Percentiles rank a stretch among this genome's conserved stretches.
phyloP scores from a whole-genome alignment of 2,797 vertebrate genomes.

The Dipus sagitta region DNA sequence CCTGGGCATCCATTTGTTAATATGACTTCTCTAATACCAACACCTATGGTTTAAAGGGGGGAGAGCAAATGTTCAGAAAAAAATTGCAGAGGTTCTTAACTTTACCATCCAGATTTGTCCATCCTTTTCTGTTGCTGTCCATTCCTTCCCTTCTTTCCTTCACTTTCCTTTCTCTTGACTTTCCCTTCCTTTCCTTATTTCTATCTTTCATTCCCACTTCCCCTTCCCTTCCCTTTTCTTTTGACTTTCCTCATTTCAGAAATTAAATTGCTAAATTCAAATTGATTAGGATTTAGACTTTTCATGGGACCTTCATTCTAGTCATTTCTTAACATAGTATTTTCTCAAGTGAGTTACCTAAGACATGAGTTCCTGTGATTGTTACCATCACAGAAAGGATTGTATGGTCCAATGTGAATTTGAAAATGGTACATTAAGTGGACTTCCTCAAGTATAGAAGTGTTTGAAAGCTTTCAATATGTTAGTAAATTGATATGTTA shows the following conservation, averaged over 20 bases:
- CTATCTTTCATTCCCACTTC: neutral
- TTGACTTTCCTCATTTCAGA: constrained; percentile 66
- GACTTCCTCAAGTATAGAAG: neutral
- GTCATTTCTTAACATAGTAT: constrained; percentile 49
- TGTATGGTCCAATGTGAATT: neutral
- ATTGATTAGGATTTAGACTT: neutral
- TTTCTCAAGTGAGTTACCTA: constrained; percentile 60
- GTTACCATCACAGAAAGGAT: constrained; percentile 49
- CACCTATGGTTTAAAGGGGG: constrained; percentile 69
- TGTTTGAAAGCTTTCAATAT: constrained; percentile 24
- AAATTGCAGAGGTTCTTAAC: constrained; percentile 35
- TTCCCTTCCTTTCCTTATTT: neutral
- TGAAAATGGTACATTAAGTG: constrained; percentile 29
- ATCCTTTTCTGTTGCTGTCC: neutral
- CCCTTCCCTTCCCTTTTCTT: neutral
- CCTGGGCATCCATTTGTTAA: constrained; percentile 84
- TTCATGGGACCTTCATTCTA: neutral
- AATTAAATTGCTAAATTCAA: constrained; percentile 56
- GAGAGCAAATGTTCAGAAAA: constrained; percentile 49
- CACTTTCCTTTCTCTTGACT: neutral
- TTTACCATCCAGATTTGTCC: constrained; percentile 29
- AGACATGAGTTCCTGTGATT: constrained; percentile 5
- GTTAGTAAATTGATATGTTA: constrained; percentile 50
- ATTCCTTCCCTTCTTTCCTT: neutral
- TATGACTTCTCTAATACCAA: constrained; percentile 84